phyloP scores from a whole-genome alignment of 1,140 invertebrate genomes.

The Pseudomyrmex gracilis region DNA sequence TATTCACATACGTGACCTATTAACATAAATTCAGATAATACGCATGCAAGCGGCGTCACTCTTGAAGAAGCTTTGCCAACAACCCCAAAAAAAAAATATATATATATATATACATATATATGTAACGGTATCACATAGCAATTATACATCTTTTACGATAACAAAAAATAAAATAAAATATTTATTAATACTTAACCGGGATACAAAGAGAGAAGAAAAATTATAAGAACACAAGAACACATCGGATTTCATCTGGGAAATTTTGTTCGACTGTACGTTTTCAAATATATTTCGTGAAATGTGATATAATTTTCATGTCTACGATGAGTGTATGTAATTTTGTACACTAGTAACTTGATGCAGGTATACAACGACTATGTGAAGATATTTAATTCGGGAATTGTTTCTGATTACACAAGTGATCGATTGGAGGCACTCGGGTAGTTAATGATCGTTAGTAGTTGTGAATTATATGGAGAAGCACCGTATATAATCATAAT shows the following conservation, averaged over 20 bases:
- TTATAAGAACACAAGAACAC: slow-evolving; percentile 6
- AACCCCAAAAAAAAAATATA: slow-evolving; percentile 42
- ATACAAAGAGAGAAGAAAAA: slow-evolving; percentile 32
- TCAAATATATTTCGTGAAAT: not conserved
- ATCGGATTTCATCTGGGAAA: slow-evolving; percentile 18
- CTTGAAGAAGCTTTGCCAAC: slow-evolving; percentile 28
- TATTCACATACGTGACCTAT: slow-evolving; percentile 6
- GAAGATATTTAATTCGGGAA: not conserved
- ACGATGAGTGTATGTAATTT: no score
- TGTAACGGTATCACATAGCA: not conserved
- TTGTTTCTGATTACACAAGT: slow-evolving; percentile 37
- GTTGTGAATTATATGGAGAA: slow-evolving; percentile 73
- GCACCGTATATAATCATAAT: slow-evolving; percentile 71
- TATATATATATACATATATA: slow-evolving; percentile 44
- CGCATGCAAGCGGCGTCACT: slow-evolving; percentile 39
- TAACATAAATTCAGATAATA: slow-evolving; percentile 32
- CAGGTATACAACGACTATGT: no score
- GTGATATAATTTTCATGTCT: no score
- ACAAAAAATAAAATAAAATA: slow-evolving; percentile 18
- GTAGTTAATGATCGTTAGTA: slow-evolving; percentile 71
- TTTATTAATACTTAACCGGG: not conserved
- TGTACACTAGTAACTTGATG: no score
- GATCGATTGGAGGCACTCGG: slow-evolving; percentile 53
- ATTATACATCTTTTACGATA: slow-evolving; percentile 14
- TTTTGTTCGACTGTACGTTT: slow-evolving; percentile 11